Evolutionary conservation across 2,113 vertebrate species (phyloP).

Genomic region (Furnarius figulus): DNA sequence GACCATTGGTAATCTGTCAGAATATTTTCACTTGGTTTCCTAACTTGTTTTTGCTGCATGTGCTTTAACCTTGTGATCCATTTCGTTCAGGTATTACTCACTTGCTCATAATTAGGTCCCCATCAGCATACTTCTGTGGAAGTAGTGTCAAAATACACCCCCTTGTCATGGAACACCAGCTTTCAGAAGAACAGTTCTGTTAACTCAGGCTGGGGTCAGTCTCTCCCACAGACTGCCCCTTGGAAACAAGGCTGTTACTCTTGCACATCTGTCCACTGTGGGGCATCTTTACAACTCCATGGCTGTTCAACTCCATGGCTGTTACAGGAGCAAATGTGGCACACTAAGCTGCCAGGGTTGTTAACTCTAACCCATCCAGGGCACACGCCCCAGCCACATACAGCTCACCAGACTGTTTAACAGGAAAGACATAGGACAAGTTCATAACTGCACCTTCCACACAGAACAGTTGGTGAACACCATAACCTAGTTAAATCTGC

Average conservation of each 20-base stretch:
- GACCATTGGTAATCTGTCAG: not conserved
- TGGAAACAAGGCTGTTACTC: not conserved
- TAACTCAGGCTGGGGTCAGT: not conserved
- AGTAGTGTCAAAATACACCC: not conserved
- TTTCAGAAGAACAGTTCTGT: not conserved
- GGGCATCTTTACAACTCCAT: not conserved
- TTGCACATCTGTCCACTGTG: not conserved
- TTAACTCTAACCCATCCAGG: not conserved
- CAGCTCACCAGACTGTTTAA: not conserved
- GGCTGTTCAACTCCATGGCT: not conserved
- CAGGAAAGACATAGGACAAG: not conserved
- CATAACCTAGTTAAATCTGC: not conserved
- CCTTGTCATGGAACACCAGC: not conserved
- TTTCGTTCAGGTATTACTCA: not conserved
- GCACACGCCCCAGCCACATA: rapidly evolving
- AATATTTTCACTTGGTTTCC: not conserved
- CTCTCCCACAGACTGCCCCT: not conserved
- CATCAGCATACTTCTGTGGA: not conserved
- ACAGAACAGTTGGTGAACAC: not conserved
- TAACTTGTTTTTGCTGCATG: not conserved
- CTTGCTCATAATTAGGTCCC: not conserved
- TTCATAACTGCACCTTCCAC: not conserved
- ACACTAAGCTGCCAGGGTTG: not conserved
- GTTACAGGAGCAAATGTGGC: rapidly evolving
- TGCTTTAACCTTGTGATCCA: not conserved